These are phyloP conservation scores for Tachina grossa DNA, from an alignment of 2,888 invertebrate genomes.

Conservation along the genomic window DNA sequence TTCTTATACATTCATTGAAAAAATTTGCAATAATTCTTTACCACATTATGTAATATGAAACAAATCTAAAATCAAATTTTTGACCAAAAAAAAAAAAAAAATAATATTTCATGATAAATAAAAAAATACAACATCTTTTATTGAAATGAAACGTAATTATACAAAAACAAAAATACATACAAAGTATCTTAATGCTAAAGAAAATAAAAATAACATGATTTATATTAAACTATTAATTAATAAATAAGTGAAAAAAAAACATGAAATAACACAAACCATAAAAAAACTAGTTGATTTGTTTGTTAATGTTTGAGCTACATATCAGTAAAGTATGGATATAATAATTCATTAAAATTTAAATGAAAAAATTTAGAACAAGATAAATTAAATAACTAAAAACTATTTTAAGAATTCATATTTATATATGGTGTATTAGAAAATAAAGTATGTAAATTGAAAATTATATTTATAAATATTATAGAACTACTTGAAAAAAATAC, in stretches of 20 bases:
- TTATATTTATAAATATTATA: constrained; percentile 14
- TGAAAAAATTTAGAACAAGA: constrained; percentile 39
- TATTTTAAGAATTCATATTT: constrained; percentile 67
- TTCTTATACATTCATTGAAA: background rate
- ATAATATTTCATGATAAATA: constrained; percentile 45
- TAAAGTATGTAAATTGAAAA: constrained; percentile 17
- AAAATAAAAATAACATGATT: constrained; percentile 24
- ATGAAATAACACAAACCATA: constrained; percentile 52
- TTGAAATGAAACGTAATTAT: constrained; percentile 22
- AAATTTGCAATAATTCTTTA: background rate
- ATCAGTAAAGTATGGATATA: constrained; percentile 78
- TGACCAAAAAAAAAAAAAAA: constrained; percentile 58
- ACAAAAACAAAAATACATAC: constrained; percentile 37
- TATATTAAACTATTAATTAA: constrained; percentile 59
- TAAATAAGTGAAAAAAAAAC: constrained; percentile 68
- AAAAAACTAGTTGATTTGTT: constrained; percentile 80
- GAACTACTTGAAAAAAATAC: constrained; percentile 29
- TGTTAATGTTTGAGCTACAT: constrained; percentile 83
- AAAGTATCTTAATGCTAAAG: constrained; percentile 51
- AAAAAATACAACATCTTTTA: constrained; percentile 16
- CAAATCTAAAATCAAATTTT: constrained; percentile 53
- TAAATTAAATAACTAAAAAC: constrained; percentile 68
- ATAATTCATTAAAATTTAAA: constrained; percentile 54
- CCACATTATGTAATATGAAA: background rate
- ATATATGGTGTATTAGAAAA: constrained; percentile 58